Conservation (phyloP, 2,797 vertebrate genomes). For the Acomys russatus region DNA sequence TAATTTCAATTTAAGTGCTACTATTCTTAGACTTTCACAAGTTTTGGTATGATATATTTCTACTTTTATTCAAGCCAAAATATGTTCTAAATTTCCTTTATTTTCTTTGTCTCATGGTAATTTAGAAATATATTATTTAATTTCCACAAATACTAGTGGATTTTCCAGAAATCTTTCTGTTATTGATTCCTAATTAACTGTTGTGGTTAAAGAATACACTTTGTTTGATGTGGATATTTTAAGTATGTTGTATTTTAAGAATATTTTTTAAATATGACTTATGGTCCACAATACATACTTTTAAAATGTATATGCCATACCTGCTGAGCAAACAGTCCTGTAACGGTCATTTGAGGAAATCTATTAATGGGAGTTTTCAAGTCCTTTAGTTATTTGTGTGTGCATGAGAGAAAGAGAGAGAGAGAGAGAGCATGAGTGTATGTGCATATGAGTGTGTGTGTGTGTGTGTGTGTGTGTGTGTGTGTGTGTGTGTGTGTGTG, state of each 20-base stretch:
- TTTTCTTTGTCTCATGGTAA: neutral
- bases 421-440: too few species aligned
- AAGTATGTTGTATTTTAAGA: neutral
- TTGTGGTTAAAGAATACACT: neutral
- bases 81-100: conserved; percentile 9
- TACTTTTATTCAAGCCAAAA: conserved; percentile 57
- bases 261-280: conserved; percentile 1
- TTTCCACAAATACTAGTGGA: conserved; percentile 32
- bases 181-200: conserved; percentile 25
- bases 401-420: too few species aligned
- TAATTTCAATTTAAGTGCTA: conserved; percentile 8
- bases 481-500: neutral
- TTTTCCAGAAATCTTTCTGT: conserved; percentile 48
- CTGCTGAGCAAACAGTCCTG: neutral
- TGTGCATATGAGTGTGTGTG: too few species aligned
- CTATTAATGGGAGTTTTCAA: conserved; percentile 20
- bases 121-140: conserved; percentile 6
- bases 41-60: conserved; percentile 3
- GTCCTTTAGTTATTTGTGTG: neutral
- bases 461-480: too few species aligned
- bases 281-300: neutral
- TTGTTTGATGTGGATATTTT: neutral
- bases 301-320: neutral
- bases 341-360: conserved; percentile 41
- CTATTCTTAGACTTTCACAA: neutral